Percentiles rank a stretch among this genome's conserved stretches.
Evolutionary conservation across 2,888 invertebrate genomes (phyloP).

Genomic region (Aphrophora alni): DNA sequence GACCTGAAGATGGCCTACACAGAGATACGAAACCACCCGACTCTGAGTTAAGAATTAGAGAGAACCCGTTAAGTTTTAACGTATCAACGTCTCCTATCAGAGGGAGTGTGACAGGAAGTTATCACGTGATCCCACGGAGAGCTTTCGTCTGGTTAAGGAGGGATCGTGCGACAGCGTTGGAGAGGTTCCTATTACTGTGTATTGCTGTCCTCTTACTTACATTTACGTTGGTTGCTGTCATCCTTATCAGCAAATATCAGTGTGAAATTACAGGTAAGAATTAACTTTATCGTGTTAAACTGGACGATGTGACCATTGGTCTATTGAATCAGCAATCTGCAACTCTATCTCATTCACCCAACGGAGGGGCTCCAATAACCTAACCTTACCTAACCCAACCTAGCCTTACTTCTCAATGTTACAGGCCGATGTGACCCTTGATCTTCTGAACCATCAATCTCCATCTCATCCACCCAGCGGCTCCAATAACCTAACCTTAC

Average conservation of each 20-base stretch:
- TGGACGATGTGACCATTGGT: too few relatives aligned
- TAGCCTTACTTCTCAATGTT: too few relatives aligned
- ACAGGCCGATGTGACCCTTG: too few relatives aligned
- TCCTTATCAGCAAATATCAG: not conserved
- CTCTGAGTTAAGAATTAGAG: constrained; percentile 31
- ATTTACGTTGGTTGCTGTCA: not conserved
- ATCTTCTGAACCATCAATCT: too few relatives aligned
- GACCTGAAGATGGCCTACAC: constrained; percentile 14
- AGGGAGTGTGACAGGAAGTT: constrained; percentile 17
- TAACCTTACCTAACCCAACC: too few relatives aligned
- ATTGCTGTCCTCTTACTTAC: not conserved
- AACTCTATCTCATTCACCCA: too few relatives aligned
- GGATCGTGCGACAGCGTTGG: constrained; percentile 25
- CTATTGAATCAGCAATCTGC: too few relatives aligned
- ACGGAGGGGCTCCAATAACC: too few relatives aligned
- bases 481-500: too few relatives aligned
- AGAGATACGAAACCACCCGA: constrained; percentile 14
- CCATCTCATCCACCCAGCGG: too few relatives aligned
- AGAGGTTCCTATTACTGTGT: not conserved
- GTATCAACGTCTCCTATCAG: constrained; percentile 33
- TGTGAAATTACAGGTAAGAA: not conserved
- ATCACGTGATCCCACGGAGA: constrained; percentile 30
- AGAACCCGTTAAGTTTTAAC: constrained; percentile 39
- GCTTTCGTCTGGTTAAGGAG: constrained; percentile 32
- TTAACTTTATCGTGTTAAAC: too few relatives aligned